Conservation (phyloP, 1,140 invertebrate species). For the Drosophila biarmipes region DNA sequence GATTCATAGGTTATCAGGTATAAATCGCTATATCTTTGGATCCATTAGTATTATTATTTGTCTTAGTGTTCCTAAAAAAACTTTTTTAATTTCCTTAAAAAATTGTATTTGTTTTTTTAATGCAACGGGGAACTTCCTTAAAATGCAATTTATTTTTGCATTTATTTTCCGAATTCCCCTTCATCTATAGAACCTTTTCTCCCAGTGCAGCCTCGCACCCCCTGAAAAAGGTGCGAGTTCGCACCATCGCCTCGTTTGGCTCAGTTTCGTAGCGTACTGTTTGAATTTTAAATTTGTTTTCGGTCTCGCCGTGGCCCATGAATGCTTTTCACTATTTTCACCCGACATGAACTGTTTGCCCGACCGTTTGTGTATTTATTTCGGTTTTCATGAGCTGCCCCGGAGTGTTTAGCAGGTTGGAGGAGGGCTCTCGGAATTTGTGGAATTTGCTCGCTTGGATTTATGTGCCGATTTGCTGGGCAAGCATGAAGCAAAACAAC, state of each 20-base stretch:
- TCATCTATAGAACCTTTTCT: background rate
- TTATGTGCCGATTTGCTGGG: conserved; percentile 19
- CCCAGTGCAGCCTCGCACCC: background rate
- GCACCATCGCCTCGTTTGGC: conserved; percentile 14
- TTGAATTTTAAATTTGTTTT: conserved; percentile 47
- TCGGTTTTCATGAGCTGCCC: conserved; percentile 5
- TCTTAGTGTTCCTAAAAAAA: too few species aligned
- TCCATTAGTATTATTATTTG: too few species aligned
- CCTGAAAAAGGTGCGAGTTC: conserved; percentile 1
- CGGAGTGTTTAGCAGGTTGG: conserved; percentile 9
- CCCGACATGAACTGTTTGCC: conserved; percentile 24
- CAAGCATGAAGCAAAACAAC: background rate
- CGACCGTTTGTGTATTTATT: conserved; percentile 22
- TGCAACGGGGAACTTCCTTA: too few species aligned
- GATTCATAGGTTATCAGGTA: too few species aligned
- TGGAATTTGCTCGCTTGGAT: conserved; percentile 27
- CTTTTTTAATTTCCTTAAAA: too few species aligned
- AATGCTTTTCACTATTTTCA: conserved; percentile 76
- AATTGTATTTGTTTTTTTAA: too few species aligned
- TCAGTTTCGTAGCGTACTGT: conserved; percentile 29
- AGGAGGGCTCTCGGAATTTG: conserved; percentile 49
- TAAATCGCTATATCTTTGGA: too few species aligned
- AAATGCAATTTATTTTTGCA: too few species aligned
- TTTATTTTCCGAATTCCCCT: background rate
- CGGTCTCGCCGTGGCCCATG: conserved; percentile 23